Evolutionary conservation across 2,113 vertebrate species (phyloP).

Genomic region (Hiodon alosoides): DNA sequence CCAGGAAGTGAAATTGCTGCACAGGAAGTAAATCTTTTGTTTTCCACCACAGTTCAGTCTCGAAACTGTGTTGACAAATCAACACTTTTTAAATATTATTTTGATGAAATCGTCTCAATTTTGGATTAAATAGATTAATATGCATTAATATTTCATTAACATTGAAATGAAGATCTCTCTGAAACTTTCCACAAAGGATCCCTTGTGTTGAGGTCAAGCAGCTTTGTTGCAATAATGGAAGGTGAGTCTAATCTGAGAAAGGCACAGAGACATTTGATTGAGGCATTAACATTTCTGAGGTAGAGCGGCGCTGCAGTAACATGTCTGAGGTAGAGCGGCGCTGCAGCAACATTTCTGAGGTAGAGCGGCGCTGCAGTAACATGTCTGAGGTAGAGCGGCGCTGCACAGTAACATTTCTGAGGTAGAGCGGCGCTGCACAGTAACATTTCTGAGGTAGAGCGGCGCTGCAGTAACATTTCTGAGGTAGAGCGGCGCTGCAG

Average conservation of each 20-base stretch:
- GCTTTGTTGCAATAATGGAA: conserved; percentile 10
- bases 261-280: conserved; percentile 11
- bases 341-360: too few species aligned
- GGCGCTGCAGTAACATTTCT: too few species aligned
- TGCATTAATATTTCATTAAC: too few species aligned
- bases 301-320: not conserved
- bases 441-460: too few species aligned
- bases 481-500: too few species aligned
- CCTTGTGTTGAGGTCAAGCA: not conserved
- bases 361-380: too few species aligned
- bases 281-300: conserved; percentile 1
- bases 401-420: too few species aligned
- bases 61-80: not conserved
- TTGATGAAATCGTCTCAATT: not conserved
- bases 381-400: too few species aligned
- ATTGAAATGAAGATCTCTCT: conserved; percentile 15
- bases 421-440: too few species aligned
- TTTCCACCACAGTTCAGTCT: not conserved
- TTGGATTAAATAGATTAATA: conserved; percentile 23
- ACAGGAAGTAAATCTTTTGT: too few species aligned
- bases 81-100: not conserved
- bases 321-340: too few species aligned
- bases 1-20: not conserved
- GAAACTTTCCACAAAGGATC: conserved; percentile 10
- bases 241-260: not conserved